These are phyloP conservation scores for Lepisosteus oculatus DNA, from an alignment of 2,113 vertebrate genomes.

Conservation along the genomic window DNA sequence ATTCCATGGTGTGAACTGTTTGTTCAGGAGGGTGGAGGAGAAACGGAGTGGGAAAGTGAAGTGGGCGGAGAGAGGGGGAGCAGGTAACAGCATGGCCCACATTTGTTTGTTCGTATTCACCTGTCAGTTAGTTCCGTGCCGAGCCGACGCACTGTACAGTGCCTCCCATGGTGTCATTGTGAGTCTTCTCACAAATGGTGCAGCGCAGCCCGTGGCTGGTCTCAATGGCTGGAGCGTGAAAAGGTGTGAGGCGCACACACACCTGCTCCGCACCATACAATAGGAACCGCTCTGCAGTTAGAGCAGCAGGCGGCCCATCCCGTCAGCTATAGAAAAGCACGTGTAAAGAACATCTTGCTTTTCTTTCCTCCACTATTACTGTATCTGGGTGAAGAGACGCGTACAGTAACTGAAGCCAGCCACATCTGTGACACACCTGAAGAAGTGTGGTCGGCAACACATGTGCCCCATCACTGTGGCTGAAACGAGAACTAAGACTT, in stretches of 20 bases:
- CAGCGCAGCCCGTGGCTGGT: slow-evolving; percentile 13
- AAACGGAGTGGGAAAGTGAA: not conserved
- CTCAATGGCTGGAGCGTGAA: slow-evolving; percentile 21
- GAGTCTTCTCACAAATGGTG: not conserved
- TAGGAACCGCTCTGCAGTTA: slow-evolving; percentile 26
- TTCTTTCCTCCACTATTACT: slow-evolving; percentile 43
- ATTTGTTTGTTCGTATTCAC: slow-evolving; percentile 33
- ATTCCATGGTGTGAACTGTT: slow-evolving; percentile 24
- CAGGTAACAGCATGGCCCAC: slow-evolving; percentile 16
- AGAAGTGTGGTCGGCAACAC: no score
- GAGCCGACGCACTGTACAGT: not conserved
- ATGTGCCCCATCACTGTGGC: no score
- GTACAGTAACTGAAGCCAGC: no score
- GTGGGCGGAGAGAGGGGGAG: slow-evolving; percentile 14
- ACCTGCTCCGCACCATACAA: not conserved
- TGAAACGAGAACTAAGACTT: no score
- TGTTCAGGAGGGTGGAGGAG: slow-evolving; percentile 29
- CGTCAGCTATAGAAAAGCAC: slow-evolving; percentile 28
- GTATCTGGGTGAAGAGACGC: not conserved
- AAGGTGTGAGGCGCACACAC: slow-evolving; percentile 8
- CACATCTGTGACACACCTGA: no score
- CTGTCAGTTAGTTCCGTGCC: slow-evolving; percentile 23
- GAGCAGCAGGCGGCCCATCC: slow-evolving; percentile 17
- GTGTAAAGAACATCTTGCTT: slow-evolving; percentile 43
- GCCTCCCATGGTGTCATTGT: not conserved